Evolutionary conservation across 2,888 invertebrate species (phyloP).

Genomic region (Drosophila siamana): DNA sequence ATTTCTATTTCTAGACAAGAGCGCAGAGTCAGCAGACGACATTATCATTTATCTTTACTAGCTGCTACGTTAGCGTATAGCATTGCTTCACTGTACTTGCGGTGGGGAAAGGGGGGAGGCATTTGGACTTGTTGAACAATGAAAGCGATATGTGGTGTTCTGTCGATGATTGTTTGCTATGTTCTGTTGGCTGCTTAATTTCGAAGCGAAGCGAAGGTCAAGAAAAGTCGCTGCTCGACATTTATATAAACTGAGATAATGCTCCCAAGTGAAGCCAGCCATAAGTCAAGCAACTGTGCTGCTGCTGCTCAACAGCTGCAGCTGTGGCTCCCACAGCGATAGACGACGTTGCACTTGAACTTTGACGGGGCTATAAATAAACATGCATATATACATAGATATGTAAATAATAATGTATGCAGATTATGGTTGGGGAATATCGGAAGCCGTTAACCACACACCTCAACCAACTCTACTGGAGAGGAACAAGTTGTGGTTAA

Average conservation of each 20-base stretch:
- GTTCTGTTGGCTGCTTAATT: slow-evolving; percentile 11
- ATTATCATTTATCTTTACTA: background rate
- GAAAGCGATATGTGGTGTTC: slow-evolving; percentile 9
- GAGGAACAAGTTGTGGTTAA: slow-evolving; percentile 13
- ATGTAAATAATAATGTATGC: background rate
- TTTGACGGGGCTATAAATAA: slow-evolving; percentile 53
- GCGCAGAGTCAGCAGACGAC: accelerated
- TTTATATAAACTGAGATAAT: slow-evolving; percentile 62
- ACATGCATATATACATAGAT: background rate
- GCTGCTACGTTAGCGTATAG: too few species aligned
- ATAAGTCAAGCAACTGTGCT: slow-evolving; percentile 1
- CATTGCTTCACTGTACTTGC: slow-evolving; percentile 2
- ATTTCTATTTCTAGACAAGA: background rate
- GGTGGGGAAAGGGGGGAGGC: background rate
- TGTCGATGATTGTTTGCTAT: slow-evolving; percentile 4
- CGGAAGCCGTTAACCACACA: slow-evolving; percentile 32
- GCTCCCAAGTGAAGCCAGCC: slow-evolving; percentile 21
- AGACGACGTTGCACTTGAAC: slow-evolving; percentile 56
- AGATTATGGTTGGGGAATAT: background rate
- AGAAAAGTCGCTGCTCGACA: slow-evolving; percentile 45
- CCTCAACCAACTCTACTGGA: slow-evolving; percentile 15
- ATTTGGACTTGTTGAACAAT: slow-evolving; percentile 5
- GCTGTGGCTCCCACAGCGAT: slow-evolving; percentile 56
- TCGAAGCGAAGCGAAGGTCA: slow-evolving; percentile 47
- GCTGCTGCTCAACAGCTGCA: slow-evolving; percentile 41